A percentile compares a stretch with the other conserved stretches of the same genome.
phyloP scores from a whole-genome alignment of 2,888 invertebrate species.

The Melinopterus prodromus region DNA sequence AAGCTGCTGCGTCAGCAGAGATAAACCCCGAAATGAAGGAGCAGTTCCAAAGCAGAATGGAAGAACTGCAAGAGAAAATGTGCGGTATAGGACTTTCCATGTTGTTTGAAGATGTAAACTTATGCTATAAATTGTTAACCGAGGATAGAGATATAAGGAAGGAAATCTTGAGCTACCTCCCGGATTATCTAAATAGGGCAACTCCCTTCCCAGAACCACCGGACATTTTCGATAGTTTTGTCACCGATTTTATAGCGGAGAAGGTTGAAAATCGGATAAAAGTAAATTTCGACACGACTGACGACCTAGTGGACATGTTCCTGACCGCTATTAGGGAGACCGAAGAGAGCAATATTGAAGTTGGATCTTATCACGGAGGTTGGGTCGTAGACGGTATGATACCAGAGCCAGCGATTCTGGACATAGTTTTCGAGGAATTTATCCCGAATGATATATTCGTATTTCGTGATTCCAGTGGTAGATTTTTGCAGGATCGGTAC shows the following conservation, averaged over 20 bases:
- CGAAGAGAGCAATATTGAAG: slow-evolving; percentile 55
- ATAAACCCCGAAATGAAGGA: not conserved
- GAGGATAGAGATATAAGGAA: slow-evolving; percentile 30
- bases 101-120: not conserved
- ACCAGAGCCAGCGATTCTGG: slow-evolving; percentile 63
- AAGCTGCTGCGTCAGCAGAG: slow-evolving; percentile 12
- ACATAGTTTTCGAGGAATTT: slow-evolving; percentile 60
- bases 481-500: slow-evolving; percentile 54
- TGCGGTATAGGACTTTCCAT: slow-evolving; percentile 19
- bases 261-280: slow-evolving; percentile 58
- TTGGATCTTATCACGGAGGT: slow-evolving; percentile 59
- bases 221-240: slow-evolving; percentile 59
- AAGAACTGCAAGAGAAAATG: slow-evolving; percentile 13
- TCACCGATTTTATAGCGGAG: slow-evolving; percentile 61
- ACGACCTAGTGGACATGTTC: slow-evolving; percentile 62
- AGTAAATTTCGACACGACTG: slow-evolving; percentile 61
- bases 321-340: slow-evolving; percentile 55
- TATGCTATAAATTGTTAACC: slow-evolving; percentile 10
- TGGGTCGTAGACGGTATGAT: slow-evolving; percentile 71
- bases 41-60: slow-evolving; percentile 6
- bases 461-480: slow-evolving; percentile 62
- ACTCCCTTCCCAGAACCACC: slow-evolving; percentile 47
- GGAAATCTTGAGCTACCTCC: slow-evolving; percentile 54
- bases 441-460: slow-evolving; percentile 66
- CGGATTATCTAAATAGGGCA: slow-evolving; percentile 52